A percentile compares a stretch with the other conserved stretches of the same genome.
phyloP scores from a whole-genome alignment of 2,797 vertebrate genomes.

The Chaunax sp. region DNA sequence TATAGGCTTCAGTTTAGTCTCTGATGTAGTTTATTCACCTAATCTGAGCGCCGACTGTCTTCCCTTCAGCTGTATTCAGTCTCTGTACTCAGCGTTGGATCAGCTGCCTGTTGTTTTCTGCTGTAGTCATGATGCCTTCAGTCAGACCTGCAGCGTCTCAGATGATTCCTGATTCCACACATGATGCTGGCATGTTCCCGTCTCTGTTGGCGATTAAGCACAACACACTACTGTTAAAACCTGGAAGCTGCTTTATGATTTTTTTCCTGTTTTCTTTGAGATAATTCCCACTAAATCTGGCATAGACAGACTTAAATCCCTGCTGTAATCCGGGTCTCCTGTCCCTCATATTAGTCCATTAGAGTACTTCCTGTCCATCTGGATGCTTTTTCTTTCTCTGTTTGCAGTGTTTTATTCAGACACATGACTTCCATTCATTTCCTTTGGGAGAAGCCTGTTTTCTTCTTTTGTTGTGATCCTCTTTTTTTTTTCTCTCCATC shows the following conservation, averaged over 20 bases:
- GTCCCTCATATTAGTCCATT: constrained; percentile 28
- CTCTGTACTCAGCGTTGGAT: too few relatives aligned
- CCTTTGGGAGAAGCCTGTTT: not conserved
- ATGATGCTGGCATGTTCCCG: not conserved
- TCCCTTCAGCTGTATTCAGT: too few relatives aligned
- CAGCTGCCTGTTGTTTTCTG: too few relatives aligned
- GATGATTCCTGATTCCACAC: not conserved
- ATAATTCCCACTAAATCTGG: constrained; percentile 57
- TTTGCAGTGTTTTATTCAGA: constrained; percentile 11
- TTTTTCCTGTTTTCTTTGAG: constrained; percentile 28
- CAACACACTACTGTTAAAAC: constrained; percentile 15
- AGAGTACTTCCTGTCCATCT: constrained; percentile 41
- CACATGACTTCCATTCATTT: not conserved
- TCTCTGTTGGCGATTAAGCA: constrained; percentile 24
- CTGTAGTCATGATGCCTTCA: not conserved
- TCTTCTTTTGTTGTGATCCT: not conserved
- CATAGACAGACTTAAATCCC: constrained; percentile 39
- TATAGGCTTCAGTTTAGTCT: too few relatives aligned
- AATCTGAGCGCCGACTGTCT: too few relatives aligned
- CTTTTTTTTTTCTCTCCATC: not conserved
- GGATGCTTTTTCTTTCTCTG: constrained; percentile 20
- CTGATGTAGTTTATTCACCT: too few relatives aligned
- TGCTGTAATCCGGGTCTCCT: constrained; percentile 37
- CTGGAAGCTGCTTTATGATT: constrained; percentile 50
- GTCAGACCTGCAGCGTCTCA: not conserved